Conservation (phyloP, 2,888 invertebrate genomes). For the Merodon equestris region DNA sequence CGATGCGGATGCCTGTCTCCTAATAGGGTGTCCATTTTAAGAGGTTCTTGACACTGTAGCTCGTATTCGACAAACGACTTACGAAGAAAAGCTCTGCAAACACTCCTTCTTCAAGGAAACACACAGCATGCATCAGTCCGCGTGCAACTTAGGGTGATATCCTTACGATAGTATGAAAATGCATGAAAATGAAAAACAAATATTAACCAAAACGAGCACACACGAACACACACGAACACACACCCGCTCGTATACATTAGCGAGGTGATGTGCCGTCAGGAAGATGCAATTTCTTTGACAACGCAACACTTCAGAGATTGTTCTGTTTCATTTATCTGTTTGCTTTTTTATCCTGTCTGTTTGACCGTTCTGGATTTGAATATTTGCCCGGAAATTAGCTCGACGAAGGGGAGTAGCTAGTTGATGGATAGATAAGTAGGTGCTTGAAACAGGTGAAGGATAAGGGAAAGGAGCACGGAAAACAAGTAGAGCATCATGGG, state of each 20-base stretch:
- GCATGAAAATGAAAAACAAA: slow-evolving; percentile 69
- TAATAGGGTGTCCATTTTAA: slow-evolving; percentile 71
- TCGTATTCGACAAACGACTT: slow-evolving; percentile 51
- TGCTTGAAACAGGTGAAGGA: slow-evolving; percentile 56
- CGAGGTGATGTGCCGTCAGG: slow-evolving; percentile 60
- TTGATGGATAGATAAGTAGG: slow-evolving; percentile 11
- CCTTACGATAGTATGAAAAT: slow-evolving; percentile 66
- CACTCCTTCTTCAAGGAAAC: slow-evolving; percentile 54
- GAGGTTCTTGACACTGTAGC: slow-evolving; percentile 70
- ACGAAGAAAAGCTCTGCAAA: slow-evolving; percentile 67
- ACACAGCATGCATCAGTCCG: slow-evolving; percentile 12
- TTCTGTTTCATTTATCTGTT: slow-evolving; percentile 29
- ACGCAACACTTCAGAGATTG: slow-evolving; percentile 66
- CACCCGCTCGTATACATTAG: slow-evolving; percentile 16
- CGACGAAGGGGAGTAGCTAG: too few relatives aligned
- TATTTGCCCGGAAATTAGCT: slow-evolving; percentile 62
- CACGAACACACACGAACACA: too few relatives aligned
- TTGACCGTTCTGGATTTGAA: slow-evolving; percentile 65
- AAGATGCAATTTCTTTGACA: slow-evolving; percentile 68
- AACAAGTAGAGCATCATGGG: neutral
- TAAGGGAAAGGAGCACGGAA: slow-evolving; percentile 19
- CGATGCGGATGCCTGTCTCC: slow-evolving; percentile 41
- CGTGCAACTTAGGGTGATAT: slow-evolving; percentile 57
- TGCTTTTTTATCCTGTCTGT: slow-evolving; percentile 21
- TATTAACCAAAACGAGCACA: slow-evolving; percentile 44